These are phyloP conservation scores for Venusia cambrica DNA, from an alignment of 2,888 invertebrate genomes.

Conservation along the genomic window DNA sequence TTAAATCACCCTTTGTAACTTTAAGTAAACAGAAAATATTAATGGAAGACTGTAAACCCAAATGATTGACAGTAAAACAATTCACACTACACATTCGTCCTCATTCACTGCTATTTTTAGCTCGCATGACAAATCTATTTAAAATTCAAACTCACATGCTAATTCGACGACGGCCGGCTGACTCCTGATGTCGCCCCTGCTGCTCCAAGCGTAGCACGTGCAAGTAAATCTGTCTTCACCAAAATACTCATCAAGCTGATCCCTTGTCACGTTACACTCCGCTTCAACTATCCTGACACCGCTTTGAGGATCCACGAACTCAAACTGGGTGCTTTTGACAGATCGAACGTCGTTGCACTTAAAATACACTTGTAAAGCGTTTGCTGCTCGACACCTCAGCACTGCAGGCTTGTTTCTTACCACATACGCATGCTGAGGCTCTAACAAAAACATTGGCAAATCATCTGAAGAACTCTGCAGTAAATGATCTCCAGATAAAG, in stretches of 20 bases:
- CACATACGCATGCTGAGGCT: slow-evolving; percentile 94
- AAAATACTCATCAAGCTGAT: slow-evolving; percentile 96
- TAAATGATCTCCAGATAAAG: slow-evolving; percentile 70
- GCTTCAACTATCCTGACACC: slow-evolving; percentile 93
- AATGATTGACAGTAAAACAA: slow-evolving; percentile 19
- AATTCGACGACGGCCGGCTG: slow-evolving; percentile 93
- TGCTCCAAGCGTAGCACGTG: slow-evolving; percentile 96
- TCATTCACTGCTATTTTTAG: slow-evolving; percentile 21
- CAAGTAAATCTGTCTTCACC: slow-evolving; percentile 95
- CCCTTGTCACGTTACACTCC: slow-evolving; percentile 92
- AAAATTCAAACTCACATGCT: slow-evolving; percentile 90
- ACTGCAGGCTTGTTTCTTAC: slow-evolving; percentile 94
- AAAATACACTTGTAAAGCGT: slow-evolving; percentile 93
- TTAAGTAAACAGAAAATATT: slow-evolving; percentile 2
- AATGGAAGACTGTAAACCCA: slow-evolving; percentile 5
- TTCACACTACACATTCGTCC: slow-evolving; percentile 12
- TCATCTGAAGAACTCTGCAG: slow-evolving; percentile 83
- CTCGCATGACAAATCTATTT: slow-evolving; percentile 30
- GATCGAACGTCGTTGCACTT: slow-evolving; percentile 92
- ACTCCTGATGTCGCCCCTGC: slow-evolving; percentile 92
- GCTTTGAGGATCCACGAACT: slow-evolving; percentile 94
- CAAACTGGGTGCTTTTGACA: slow-evolving; percentile 86
- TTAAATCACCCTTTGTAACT: background rate
- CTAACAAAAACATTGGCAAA: slow-evolving; percentile 91
- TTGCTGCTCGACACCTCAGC: slow-evolving; percentile 93